These are phyloP conservation scores for Physocephala rufipes DNA, from an alignment of 2,888 invertebrate species.

Conservation along the genomic window DNA sequence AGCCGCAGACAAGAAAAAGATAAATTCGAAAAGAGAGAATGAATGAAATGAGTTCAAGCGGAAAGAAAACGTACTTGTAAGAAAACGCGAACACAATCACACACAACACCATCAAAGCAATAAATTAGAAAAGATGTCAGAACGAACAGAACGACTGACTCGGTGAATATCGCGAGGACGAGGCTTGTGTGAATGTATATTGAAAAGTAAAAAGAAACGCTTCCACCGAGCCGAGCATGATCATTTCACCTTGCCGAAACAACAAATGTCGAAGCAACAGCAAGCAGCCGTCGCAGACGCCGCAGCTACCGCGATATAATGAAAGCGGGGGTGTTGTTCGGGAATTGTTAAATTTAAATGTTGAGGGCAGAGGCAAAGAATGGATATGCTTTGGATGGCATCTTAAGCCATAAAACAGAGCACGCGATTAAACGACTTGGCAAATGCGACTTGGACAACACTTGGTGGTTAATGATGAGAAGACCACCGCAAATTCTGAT, in stretches of 20 bases:
- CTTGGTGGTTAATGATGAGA: constrained; percentile 42
- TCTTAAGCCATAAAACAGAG: constrained; percentile 14
- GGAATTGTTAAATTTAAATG: constrained; percentile 26
- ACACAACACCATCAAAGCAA: constrained; percentile 17
- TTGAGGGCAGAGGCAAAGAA: constrained; percentile 18
- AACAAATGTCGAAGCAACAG: constrained; percentile 1
- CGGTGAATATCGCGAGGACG: background rate
- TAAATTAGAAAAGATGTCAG: constrained; percentile 34
- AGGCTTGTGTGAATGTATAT: too few relatives aligned
- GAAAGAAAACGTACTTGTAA: constrained; percentile 3
- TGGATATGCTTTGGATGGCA: too few relatives aligned
- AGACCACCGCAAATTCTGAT: constrained; percentile 48
- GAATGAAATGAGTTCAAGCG: background rate
- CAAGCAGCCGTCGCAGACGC: background rate
- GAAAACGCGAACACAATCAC: too few relatives aligned
- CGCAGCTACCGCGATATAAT: background rate
- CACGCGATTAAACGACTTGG: background rate
- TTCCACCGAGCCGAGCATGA: background rate
- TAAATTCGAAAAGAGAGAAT: background rate
- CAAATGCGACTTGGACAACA: constrained; percentile 2
- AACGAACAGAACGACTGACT: background rate
- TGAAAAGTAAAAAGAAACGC: background rate
- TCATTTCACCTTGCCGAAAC: constrained; percentile 2
- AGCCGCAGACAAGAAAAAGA: background rate
- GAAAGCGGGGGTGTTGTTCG: constrained; percentile 26